These are phyloP conservation scores for Luperina testacea DNA, from an alignment of 2,888 invertebrate genomes.

Conservation along the genomic window DNA sequence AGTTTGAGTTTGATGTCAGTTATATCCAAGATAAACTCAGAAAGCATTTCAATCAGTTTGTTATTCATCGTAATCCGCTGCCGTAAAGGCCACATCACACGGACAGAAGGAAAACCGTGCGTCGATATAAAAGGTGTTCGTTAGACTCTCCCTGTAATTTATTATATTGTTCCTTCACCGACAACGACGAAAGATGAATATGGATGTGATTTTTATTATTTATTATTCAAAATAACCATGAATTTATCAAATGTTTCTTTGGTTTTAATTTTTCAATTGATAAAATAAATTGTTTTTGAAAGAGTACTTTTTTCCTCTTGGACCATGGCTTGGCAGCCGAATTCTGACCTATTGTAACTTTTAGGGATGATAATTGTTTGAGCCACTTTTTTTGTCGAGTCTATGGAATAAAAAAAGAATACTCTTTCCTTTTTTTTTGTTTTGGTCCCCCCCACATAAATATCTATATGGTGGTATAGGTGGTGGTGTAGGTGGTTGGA, in stretches of 20 bases:
- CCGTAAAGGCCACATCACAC: slow-evolving; percentile 11
- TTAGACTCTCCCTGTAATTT: slow-evolving; percentile 78
- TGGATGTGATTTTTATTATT: slow-evolving; percentile 46
- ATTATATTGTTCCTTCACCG: slow-evolving; percentile 78
- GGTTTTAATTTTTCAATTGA: background rate
- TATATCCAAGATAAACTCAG: background rate
- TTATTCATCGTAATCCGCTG: background rate
- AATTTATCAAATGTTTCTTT: background rate
- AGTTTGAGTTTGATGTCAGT: too few relatives aligned
- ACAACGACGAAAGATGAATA: slow-evolving; percentile 60
- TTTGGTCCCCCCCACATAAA: background rate
- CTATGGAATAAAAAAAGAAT: too few relatives aligned
- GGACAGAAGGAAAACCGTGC: slow-evolving; percentile 65
- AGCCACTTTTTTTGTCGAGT: background rate
- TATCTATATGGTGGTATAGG: too few relatives aligned
- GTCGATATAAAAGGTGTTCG: slow-evolving; percentile 76
- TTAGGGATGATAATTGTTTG: background rate
- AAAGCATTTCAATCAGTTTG: background rate
- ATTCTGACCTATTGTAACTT: background rate
- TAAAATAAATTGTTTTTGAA: background rate
- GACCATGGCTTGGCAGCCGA: background rate
- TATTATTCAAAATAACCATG: slow-evolving; percentile 16
- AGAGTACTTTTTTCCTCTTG: background rate
- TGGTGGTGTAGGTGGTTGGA: too few relatives aligned
- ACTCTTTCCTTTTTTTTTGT: too few relatives aligned